phyloP scores from a whole-genome alignment of 1,140 invertebrate genomes.

The Probaryconus sp. region DNA sequence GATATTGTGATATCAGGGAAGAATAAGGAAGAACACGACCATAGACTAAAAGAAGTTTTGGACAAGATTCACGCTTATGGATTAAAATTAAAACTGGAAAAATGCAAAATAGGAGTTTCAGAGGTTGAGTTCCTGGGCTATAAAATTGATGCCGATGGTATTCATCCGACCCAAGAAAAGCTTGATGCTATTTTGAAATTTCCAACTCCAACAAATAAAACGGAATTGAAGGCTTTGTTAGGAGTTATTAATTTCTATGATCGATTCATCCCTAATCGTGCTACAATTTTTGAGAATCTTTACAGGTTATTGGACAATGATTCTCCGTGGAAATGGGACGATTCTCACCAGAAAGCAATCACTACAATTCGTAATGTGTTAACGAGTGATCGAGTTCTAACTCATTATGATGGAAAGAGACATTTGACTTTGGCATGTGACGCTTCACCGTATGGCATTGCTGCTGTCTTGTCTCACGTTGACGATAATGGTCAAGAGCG shows the following conservation, averaged over 20 bases:
- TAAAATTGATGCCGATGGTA: too few relatives aligned
- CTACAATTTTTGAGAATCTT: background rate
- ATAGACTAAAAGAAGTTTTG: background rate
- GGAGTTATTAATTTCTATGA: too few relatives aligned
- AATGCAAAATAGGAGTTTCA: too few relatives aligned
- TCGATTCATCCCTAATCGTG: too few relatives aligned
- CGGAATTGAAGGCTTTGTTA: too few relatives aligned
- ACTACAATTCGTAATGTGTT: background rate
- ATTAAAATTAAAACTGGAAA: slow-evolving; percentile 9
- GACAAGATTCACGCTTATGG: slow-evolving; percentile 1
- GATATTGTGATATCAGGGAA: slow-evolving; percentile 4
- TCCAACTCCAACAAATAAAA: too few relatives aligned
- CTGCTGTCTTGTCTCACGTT: too few relatives aligned
- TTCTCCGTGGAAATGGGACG: background rate
- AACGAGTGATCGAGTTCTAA: background rate
- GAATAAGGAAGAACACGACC: background rate
- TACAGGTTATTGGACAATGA: background rate
- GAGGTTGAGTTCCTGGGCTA: too few relatives aligned
- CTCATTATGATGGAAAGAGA: background rate
- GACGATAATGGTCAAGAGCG: background rate
- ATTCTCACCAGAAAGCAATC: background rate
- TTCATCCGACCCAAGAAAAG: too few relatives aligned
- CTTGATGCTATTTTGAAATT: too few relatives aligned
- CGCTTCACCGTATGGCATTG: too few relatives aligned
- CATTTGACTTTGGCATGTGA: background rate